Evolutionary conservation across 2,113 vertebrate species (phyloP), one percentile per base, ranked within the genome.

Genomic region (Synodontis membranacea): DNA sequence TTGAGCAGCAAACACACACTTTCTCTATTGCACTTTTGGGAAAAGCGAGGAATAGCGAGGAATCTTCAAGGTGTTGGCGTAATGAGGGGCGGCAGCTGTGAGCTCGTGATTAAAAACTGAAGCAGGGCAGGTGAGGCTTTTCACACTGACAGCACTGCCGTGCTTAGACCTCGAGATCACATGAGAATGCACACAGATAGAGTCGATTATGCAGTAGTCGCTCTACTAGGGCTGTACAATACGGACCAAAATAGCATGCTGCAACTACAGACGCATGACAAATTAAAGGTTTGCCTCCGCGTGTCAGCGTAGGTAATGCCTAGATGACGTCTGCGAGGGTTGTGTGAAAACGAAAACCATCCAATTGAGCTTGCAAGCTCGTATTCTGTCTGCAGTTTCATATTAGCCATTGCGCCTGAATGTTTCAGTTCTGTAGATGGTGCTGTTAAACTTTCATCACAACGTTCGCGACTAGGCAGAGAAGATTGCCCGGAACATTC

Each of bases 21-120:
- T 48, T 48, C 28, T 50, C 6, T 3, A 31, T 31, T 25, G 25
- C 44, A 4, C 74, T 76, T 75, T 75, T n/a, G 42, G 74, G 74
- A 48, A 15, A 48, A 31, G 25, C 6, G 28, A 28, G 70, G 83
- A 74, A 34, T 39, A 23, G 54, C 7, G 21, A 79, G 28, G 60
- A 58, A 66, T 15, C n/a, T 48, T n/a, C 19, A 15, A 75, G 78
- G 46, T 82, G 46, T 58, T 85, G 28, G 44, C 9, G 14, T 68
- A 68, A 82, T 88, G 78, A 85, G 56, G 78, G 34, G 7, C 11
- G 54, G 64, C 58, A 79, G 74, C 42, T 64, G 44, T 79, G 74
- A 64, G 72, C 74, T 48, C 28, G 37, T 78, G 83, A 80, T 88
- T 84, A 44, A 75, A 84, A 84, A 44, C 68, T 7, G 25, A 62